Percentiles rank a stretch among this genome's conserved stretches.
These are phyloP conservation scores for Agrypnia vestita DNA, from an alignment of 1,140 invertebrate species.

Conservation along the genomic window DNA sequence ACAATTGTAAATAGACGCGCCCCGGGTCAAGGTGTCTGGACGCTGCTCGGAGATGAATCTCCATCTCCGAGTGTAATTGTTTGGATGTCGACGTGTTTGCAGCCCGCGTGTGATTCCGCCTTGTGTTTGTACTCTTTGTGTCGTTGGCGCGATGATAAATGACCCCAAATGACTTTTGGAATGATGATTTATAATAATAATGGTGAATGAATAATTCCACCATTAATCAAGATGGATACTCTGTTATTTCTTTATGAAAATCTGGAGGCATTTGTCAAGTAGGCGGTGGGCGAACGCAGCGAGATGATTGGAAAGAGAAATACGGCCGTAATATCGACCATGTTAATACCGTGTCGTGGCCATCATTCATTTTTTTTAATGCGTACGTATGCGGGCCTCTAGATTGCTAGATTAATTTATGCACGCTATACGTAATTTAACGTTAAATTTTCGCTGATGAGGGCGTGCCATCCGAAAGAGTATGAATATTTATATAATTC, in stretches of 20 bases:
- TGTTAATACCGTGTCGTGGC: slow-evolving; percentile 12
- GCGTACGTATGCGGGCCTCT: neutral
- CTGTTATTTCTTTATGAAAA: slow-evolving; percentile 30
- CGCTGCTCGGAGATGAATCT: too few species aligned
- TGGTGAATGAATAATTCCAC: slow-evolving; percentile 59
- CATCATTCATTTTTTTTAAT: slow-evolving; percentile 8
- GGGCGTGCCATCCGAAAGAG: too few species aligned
- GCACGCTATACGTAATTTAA: too few species aligned
- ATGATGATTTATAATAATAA: slow-evolving; percentile 60
- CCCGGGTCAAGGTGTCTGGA: too few species aligned
- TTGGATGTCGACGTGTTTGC: too few species aligned
- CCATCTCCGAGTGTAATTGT: too few species aligned
- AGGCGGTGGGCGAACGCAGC: slow-evolving; percentile 22
- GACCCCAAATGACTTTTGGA: slow-evolving; percentile 58
- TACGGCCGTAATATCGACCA: slow-evolving; percentile 3
- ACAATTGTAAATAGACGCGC: too few species aligned
- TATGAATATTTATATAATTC: too few species aligned
- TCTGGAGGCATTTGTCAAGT: slow-evolving; percentile 42
- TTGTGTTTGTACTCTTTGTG: slow-evolving; percentile 15
- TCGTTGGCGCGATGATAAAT: slow-evolving; percentile 55
- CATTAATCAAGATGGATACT: slow-evolving; percentile 54
- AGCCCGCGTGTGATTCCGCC: neutral
- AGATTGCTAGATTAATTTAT: too few species aligned
- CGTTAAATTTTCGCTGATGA: too few species aligned
- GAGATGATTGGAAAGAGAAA: slow-evolving; percentile 26